Evolutionary conservation across 1,140 invertebrate genomes (phyloP).

Genomic region (Macrosteles quadrilineatus): DNA sequence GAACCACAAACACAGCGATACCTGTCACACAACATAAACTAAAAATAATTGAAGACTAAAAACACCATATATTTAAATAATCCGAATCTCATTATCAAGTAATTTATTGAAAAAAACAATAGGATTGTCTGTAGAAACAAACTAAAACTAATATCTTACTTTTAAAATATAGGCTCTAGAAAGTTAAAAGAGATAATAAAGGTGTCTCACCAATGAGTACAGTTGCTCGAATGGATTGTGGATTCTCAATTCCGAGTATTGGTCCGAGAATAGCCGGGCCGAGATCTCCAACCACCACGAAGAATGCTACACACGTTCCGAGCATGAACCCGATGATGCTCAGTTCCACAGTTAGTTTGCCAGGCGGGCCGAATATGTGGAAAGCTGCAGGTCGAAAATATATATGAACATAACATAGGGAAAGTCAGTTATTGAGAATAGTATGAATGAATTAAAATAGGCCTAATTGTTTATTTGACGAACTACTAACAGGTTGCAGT

Average conservation of each 20-base stretch:
- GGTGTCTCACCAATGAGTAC: slow-evolving; percentile 54
- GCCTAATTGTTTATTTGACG: too few relatives aligned
- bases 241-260: slow-evolving; percentile 72
- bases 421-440: too few relatives aligned
- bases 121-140: too few relatives aligned
- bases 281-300: slow-evolving; percentile 96
- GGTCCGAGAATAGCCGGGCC: slow-evolving; percentile 88
- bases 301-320: slow-evolving; percentile 94
- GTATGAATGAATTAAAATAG: too few relatives aligned
- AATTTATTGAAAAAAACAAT: neutral
- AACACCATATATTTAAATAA: too few relatives aligned
- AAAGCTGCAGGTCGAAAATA: slow-evolving; percentile 61
- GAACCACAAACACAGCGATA: slow-evolving; percentile 80
- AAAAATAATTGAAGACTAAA: too few relatives aligned
- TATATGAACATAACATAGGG: too few relatives aligned
- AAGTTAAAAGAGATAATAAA: too few relatives aligned
- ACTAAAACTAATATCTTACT: neutral
- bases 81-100: too few relatives aligned
- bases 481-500: too few relatives aligned
- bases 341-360: slow-evolving; percentile 87
- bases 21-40: too few relatives aligned
- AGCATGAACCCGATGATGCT: slow-evolving; percentile 93
- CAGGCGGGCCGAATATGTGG: slow-evolving; percentile 84
- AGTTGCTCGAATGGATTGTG: slow-evolving; percentile 64
- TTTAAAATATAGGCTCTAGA: too few relatives aligned